Evolutionary conservation across 2,888 invertebrate species (phyloP), one percentile per base, ranked within the genome.

Genomic region (Brachylomia viminalis): DNA sequence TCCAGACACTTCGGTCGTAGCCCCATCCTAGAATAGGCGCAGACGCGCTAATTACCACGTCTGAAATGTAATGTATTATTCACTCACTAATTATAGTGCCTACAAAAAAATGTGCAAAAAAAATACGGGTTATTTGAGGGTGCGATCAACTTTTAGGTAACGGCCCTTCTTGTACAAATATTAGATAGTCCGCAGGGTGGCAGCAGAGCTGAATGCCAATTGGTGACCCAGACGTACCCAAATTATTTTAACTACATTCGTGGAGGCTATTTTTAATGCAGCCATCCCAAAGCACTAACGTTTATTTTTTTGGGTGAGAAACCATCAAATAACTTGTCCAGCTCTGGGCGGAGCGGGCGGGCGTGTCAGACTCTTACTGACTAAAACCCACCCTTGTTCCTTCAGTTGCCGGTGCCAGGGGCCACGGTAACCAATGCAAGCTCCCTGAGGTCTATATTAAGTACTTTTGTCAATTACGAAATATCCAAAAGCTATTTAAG

Each of bases 401-500:
- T n/a, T n/a, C n/a, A n/a, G n/a, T n/a, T n/a, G n/a, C n/a, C n/a
- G n/a, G n/a, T n/a, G n/a, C n/a, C n/a, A n/a, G n/a, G n/a, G n/a
- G n/a, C n/a, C n/a, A n/a, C n/a, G n/a, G n/a, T n/a, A n/a, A n/a
- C n/a, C n/a, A 49, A 27, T 49, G 52, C 45, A 47, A 47, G 33
- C 13, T 68, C 64, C 64, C 64, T n/a, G 8, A 72, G 33, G 79
- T 17, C 54, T 68, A n/a, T 49, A 62, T 66, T 42, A 42, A 79
- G 49, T 58, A 77, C 70, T 62, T 62, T 75, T 68, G 83, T 62
- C 67, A 81, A 78, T 79, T 75, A 74, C 62, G 27, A 83, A 83
- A 78, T 76, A 86, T 75, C 67, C 68, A 61, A 68, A 85, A 73
- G 73, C 79, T 73, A 86, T 84, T 76, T 77, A 84, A 71, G 75